phyloP scores from a whole-genome alignment of 2,888 invertebrate species.

The Eulithis testata region DNA sequence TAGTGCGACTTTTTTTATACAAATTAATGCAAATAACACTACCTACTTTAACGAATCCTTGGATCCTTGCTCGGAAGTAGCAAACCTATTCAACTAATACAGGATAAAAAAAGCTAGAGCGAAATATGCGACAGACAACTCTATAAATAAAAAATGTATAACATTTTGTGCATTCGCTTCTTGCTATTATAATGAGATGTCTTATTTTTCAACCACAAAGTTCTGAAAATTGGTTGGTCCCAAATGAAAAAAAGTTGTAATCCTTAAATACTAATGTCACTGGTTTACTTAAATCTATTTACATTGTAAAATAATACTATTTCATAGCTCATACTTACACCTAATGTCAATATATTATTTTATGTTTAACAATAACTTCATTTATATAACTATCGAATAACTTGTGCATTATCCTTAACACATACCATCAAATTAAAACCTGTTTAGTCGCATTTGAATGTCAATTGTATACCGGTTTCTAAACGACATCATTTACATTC shows the following conservation, averaged over 20 bases:
- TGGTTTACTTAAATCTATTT: conserved; percentile 17
- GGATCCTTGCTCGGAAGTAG: no score
- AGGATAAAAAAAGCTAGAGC: no score
- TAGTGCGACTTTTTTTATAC: conserved; percentile 19
- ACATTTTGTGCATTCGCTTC: no score
- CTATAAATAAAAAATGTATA: no score
- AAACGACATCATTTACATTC: conserved; percentile 16
- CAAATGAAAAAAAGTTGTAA: conserved; percentile 5
- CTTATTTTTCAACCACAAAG: no score
- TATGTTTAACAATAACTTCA: conserved; percentile 33
- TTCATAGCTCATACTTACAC: conserved; percentile 31
- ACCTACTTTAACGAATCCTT: not conserved
- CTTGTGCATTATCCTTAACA: conserved; percentile 26
- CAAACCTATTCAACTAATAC: no score
- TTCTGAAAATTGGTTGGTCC: conserved; percentile 5
- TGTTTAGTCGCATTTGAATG: not conserved
- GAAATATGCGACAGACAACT: no score
- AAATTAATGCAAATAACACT: conserved; percentile 3
- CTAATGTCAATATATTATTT: conserved; percentile 37
- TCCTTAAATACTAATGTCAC: conserved; percentile 16
- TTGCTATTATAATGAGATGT: no score
- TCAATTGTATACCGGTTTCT: conserved; percentile 26
- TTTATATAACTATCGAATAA: conserved; percentile 45
- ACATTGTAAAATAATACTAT: conserved; percentile 27
- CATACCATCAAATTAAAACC: conserved; percentile 11